Evolutionary conservation across 1,140 invertebrate species (phyloP).

Genomic region (Neocloeon triangulifer): DNA sequence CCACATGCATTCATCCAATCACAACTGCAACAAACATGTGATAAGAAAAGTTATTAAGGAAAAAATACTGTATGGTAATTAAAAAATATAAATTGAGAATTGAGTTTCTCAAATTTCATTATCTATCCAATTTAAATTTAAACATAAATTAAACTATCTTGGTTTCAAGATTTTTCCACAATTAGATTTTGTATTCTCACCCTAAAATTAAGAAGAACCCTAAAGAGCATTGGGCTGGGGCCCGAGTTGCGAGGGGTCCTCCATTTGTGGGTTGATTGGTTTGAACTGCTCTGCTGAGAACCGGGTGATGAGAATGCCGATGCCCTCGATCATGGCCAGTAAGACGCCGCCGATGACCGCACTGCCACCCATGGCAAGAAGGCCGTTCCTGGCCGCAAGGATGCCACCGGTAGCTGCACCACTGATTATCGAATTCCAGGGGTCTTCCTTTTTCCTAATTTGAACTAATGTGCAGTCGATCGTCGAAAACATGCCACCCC

Average conservation of each 20-base stretch:
- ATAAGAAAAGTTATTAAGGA: too few species aligned
- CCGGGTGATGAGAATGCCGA: conserved; percentile 79
- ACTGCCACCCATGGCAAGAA: conserved; percentile 80
- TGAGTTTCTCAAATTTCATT: too few species aligned
- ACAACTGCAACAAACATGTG: too few species aligned
- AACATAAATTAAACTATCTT: too few species aligned
- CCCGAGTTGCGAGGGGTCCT: conserved; percentile 41
- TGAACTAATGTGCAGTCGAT: conserved; percentile 92
- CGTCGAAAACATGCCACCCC: conserved; percentile 91
- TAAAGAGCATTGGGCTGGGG: conserved; percentile 10
- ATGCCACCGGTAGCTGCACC: conserved; percentile 89
- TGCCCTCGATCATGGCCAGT: conserved; percentile 87
- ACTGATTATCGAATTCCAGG: conserved; percentile 95
- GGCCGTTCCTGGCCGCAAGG: conserved; percentile 79
- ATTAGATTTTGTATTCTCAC: too few species aligned
- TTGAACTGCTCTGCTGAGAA: conserved; percentile 76
- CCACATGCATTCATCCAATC: too few species aligned
- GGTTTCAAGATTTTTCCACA: too few species aligned
- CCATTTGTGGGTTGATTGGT: conserved; percentile 42
- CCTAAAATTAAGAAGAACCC: too few species aligned
- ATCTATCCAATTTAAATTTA: too few species aligned
- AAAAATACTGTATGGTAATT: too few species aligned
- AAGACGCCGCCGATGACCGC: conserved; percentile 86
- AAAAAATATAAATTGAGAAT: too few species aligned
- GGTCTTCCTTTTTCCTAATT: conserved; percentile 90